Evolutionary conservation across 2,888 invertebrate genomes (phyloP), one percentile per base, ranked within the genome.

Genomic region (Pachycephus smyrnensis): DNA sequence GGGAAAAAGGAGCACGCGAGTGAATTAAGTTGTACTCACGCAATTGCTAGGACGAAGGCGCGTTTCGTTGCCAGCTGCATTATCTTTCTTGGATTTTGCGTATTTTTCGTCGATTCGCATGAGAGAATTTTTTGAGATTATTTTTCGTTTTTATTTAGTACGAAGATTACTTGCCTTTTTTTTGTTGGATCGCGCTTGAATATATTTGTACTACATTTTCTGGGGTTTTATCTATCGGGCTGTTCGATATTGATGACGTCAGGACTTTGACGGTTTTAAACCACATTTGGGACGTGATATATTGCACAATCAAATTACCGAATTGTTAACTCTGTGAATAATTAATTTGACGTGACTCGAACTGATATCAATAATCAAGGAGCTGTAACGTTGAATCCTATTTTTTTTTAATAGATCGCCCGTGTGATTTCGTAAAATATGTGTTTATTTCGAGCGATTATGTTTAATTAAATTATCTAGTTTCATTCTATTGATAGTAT

Each of bases 11-110:
- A 77, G 80, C 80, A 79, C 78, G 78, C 76, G 76, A 80, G 80
- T 77, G 81, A 83, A 82, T 83, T 81, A 82, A 83, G 83, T 82
- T 83, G 83, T 81, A 83, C 81, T 79, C 78, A 78, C 82, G 80
- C 71, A 71, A 71, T 71, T 71, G 71, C 71, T 71, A 71, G 71
- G 71, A 23, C 40, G 40, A 55, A 23, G 40, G 71, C 33, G 31
- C 71, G 71, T 71, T 31, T 71, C 71, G 40, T 55, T 55, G 40
- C 23, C 40, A 23, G 40, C 40, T 55, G 40, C 23, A 9, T 55
- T 55, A 55, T 55, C 40, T 23, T 55, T 6, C 6, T 23, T 55
- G 6, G 40, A 23, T 55, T 55, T 55, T 23, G 15, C 40, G 0
- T 23, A 23, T 40, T 15, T 23, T 55, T 55, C n/a, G 9, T 55